Base-by-base conservation (phyloP, 2,797 vertebrate genomes). In the Lepus townsendii region DNA sequence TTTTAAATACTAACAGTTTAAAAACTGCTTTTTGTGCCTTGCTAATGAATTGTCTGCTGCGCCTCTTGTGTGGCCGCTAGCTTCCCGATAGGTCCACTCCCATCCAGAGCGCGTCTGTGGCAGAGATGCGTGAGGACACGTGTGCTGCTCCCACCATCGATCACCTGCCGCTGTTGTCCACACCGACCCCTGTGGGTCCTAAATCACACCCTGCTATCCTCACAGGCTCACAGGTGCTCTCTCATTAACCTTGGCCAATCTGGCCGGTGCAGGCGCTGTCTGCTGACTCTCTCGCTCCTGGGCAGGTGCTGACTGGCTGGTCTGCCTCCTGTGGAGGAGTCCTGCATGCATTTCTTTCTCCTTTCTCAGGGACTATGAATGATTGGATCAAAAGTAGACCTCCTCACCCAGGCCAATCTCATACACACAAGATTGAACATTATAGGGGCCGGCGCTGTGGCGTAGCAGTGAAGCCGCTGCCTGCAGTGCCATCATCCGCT, bases 361-460 rank as follows among this genome's bases (percentile, higher is more conserved):
- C 5, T 27, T 26, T 71, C 68, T 87, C 22, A 85, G 83, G 65
- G 38, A 60, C 7, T 7, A 83, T 9, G 16, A 76, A 62, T 0
- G 17, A 35, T 27, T 85, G 68, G 6, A 52, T 77, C 16, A 24
- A 90, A 90, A 84, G 69, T 47, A 65, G 1, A 89, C 30, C 69
- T 90, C 11, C 4, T 52, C 17, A 71, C 84, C 22, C 54, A 79
- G 84, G 24, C 20, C 30, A n/a, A 80, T 72, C 47, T 76, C 68
- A 76, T 77, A 66, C 76, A 94, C 60, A 65, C 35, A 92, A 90
- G 12, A 17, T 35, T 32, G 22, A 80, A 90, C 32, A 27, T 69
- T n/a, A 57, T 50, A 9, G 42, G 42, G 42, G 42, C 35, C 35
- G 35, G 35, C 35, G 35, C 35, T 35, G 35, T 35, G 35, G 35